Evolutionary conservation across 2,888 invertebrate genomes (phyloP), one percentile per base, ranked within the genome.

Genomic region (Torymus aiolomorphi): DNA sequence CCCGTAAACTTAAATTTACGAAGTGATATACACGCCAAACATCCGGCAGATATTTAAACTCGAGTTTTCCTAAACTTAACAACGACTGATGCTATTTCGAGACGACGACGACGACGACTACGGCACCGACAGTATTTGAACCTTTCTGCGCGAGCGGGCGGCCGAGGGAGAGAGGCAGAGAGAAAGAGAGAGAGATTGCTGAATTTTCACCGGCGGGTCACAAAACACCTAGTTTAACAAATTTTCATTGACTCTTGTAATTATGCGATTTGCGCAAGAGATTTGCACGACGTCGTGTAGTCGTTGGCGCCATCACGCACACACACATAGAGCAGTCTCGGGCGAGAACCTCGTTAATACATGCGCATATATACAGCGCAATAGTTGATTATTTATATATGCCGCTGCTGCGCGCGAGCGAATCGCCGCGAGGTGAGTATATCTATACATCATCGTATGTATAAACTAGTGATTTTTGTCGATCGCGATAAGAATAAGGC

Each of bases 1-100:
- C 2, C 85, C 86, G 87, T 88, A 88, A 89, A 88, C 86, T 88
- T 87, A 86, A 89, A 89, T 89, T 89, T 88, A 89, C 88, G 86
- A 88, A 89, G 89, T 87, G 89, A 89, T 88, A 87, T 88, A 88
- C 88, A 88, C 86, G 86, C 87, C 86, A 89, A 89, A 89, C 89
- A 88, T 90, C 90, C 89, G 89, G 88, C 85, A 87, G 86, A 87
- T 88, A 88, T 89, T 89, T 89, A 89, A 89, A 87, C 87, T 84
- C 83, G 83, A 85, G 85, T 87, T 87, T 87, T 83, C 81, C 83
- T 84, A 85, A 86, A 86, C 83, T 87, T 86, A 86, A 86, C 87
- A 87, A 85, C 87, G 86, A 84, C 83, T 80, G 76, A 84, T 63
- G 72, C 87, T 88, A 87, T 88, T 88, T 88, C 83, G 85, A 82